Percentiles rank a stretch among this genome's conserved stretches.
These are phyloP conservation scores for Eurystomus gularis DNA, from an alignment of 2,113 vertebrate species.

Conservation along the genomic window DNA sequence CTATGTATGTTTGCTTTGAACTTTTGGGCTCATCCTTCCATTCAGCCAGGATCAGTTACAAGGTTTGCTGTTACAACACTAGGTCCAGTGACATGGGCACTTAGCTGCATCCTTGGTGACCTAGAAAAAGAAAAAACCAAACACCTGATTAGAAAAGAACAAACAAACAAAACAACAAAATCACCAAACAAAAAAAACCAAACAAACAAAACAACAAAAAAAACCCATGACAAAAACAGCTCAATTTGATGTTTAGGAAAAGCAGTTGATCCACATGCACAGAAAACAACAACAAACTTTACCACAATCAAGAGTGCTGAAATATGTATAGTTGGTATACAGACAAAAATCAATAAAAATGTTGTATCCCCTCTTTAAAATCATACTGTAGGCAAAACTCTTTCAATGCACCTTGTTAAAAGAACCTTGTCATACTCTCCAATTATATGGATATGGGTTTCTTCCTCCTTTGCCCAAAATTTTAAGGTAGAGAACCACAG, in stretches of 20 bases:
- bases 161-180: no score
- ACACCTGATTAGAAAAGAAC: not conserved
- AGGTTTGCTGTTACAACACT: conserved; percentile 16
- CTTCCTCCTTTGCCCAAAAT: not conserved
- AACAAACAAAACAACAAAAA: not conserved
- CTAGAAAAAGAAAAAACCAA: not conserved
- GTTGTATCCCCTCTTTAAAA: not conserved
- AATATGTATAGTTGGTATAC: not conserved
- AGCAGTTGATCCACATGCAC: not conserved
- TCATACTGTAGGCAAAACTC: not conserved
- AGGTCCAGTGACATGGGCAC: not conserved
- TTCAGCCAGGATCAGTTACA: conserved; percentile 42
- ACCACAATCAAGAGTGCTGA: not conserved
- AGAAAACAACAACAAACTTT: not conserved
- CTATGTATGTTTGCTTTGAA: not conserved
- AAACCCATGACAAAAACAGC: not conserved
- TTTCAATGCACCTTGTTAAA: not conserved
- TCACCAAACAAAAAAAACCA: not conserved
- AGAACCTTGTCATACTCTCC: not conserved
- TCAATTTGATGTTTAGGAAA: not conserved
- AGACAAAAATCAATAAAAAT: not conserved
- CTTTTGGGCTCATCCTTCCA: conserved; percentile 2
- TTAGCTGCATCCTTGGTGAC: not conserved
- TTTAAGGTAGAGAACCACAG: not conserved
- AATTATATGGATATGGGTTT: not conserved